Conservation (phyloP, 2,797 vertebrate genomes). For the Microctenopoma stevenorrisi region DNA sequence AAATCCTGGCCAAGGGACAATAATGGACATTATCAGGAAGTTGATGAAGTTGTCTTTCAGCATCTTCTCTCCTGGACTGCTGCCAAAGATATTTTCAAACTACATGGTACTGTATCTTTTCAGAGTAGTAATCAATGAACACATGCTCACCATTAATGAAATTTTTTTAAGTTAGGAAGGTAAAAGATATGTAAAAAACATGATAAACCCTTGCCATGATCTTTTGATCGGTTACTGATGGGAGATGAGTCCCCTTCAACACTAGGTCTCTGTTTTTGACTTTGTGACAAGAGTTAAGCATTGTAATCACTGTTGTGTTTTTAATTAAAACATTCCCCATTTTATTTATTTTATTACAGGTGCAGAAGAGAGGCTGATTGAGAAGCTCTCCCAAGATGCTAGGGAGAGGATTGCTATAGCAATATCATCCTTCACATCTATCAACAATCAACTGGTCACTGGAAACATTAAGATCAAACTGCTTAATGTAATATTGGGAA, state of each 20-base stretch:
- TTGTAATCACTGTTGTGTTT: neutral
- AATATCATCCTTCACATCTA: slow-evolving; percentile 75
- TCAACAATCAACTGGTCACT: slow-evolving; percentile 54
- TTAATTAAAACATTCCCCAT: neutral
- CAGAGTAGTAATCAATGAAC: neutral
- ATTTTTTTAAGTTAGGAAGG: neutral
- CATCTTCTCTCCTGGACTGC: slow-evolving; percentile 89
- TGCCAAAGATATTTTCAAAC: slow-evolving; percentile 83
- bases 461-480: slow-evolving; percentile 81
- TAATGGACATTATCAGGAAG: slow-evolving; percentile 25
- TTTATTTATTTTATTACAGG: slow-evolving; percentile 72
- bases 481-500: slow-evolving; percentile 80
- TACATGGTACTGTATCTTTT: slow-evolving; percentile 79
- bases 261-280: neutral
- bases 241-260: neutral
- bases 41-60: slow-evolving; percentile 78
- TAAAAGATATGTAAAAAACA: neutral
- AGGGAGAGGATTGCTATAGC: slow-evolving; percentile 77
- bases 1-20: slow-evolving; percentile 89
- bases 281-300: neutral
- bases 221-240: neutral
- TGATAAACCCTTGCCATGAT: neutral
- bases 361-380: slow-evolving; percentile 73
- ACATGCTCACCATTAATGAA: neutral
- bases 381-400: slow-evolving; percentile 80